Conservation (phyloP, 1,140 invertebrate genomes). For the Papilio glaucus region DNA sequence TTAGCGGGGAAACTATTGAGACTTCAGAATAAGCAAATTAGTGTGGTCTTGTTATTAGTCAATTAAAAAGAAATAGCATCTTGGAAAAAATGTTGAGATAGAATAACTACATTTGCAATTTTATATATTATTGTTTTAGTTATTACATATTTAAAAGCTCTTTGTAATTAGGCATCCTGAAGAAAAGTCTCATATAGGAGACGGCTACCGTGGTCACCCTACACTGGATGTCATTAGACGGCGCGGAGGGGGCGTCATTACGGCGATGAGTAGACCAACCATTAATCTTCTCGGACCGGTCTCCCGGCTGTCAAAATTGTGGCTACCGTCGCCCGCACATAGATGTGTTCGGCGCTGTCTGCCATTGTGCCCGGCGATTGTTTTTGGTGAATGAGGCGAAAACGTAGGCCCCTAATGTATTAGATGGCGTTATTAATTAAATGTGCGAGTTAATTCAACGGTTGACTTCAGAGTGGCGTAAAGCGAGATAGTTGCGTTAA, state of each 20-base stretch:
- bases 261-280: constrained; percentile 77
- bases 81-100: no score
- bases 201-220: constrained; percentile 53
- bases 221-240: constrained; percentile 78
- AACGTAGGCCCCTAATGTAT: constrained; percentile 28
- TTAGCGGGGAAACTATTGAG: no score
- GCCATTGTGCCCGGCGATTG: constrained; percentile 37
- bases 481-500: constrained; percentile 10
- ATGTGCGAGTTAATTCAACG: constrained; percentile 32
- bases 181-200: constrained; percentile 28
- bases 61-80: no score
- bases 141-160: not conserved
- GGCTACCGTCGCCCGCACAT: constrained; percentile 64
- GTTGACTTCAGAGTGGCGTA: constrained; percentile 31
- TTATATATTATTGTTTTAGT: not conserved
- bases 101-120: not conserved
- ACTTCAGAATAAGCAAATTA: no score
- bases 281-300: constrained; percentile 80
- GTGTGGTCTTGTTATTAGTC: no score
- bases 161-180: not conserved
- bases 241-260: constrained; percentile 77
- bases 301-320: constrained; percentile 79
- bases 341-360: constrained; percentile 55
- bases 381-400: constrained; percentile 39
- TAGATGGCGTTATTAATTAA: constrained; percentile 30